A percentile compares a stretch with the other conserved stretches of the same genome.
Evolutionary conservation across 2,797 vertebrate genomes (phyloP).

Genomic region (Pseudochromis fuscus): DNA sequence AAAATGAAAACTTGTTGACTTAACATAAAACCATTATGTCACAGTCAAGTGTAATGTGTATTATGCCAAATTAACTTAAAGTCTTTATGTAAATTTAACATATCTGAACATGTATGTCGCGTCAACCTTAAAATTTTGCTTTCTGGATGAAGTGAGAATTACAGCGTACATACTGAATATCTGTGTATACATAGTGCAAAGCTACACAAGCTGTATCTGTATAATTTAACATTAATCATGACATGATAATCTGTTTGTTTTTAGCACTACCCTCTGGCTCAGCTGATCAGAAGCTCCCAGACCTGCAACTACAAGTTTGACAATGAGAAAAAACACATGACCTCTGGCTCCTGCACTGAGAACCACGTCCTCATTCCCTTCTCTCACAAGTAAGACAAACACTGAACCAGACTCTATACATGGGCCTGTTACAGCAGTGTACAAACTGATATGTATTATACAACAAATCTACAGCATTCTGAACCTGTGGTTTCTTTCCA

Average conservation of each 20-base stretch:
- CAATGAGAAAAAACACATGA: slow-evolving; percentile 88
- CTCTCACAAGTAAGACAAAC: slow-evolving; percentile 88
- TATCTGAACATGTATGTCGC: no score
- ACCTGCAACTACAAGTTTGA: slow-evolving; percentile 94
- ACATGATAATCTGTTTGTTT: slow-evolving; percentile 43
- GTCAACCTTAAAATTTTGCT: no score
- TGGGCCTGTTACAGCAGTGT: not conserved
- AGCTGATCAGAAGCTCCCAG: slow-evolving; percentile 91
- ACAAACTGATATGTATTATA: not conserved
- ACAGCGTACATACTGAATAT: no score
- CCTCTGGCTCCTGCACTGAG: slow-evolving; percentile 89
- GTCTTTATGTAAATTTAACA: no score
- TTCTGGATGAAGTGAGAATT: no score
- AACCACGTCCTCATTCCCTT: slow-evolving; percentile 92
- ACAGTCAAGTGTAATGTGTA: no score
- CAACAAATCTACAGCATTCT: not conserved
- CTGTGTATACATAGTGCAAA: no score
- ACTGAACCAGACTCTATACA: not conserved
- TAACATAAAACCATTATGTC: no score
- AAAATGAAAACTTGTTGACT: no score
- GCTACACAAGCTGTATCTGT: no score
- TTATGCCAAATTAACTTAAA: no score
- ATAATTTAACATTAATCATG: no score
- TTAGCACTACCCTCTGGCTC: slow-evolving; percentile 87
- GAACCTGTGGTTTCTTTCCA: slow-evolving; percentile 19